A percentile compares a stretch with the other conserved stretches of the same genome.
Evolutionary conservation across 1,140 invertebrate genomes (phyloP).

Genomic region (Zophobas atratus): DNA sequence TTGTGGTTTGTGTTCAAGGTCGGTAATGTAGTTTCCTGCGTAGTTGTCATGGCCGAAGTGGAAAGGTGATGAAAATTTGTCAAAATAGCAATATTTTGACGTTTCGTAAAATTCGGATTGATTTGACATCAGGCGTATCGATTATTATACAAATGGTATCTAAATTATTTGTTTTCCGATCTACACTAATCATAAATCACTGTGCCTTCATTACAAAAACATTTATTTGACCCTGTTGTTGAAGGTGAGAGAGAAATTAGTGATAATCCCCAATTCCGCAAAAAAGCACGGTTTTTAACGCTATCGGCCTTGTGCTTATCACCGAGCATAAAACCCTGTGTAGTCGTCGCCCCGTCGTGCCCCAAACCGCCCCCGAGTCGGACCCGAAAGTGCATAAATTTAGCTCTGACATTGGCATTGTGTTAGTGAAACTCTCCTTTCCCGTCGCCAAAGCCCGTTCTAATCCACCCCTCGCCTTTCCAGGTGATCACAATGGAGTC

Average conservation of each 20-base stretch:
- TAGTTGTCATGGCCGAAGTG: slow-evolving; percentile 42
- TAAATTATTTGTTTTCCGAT: slow-evolving; percentile 65
- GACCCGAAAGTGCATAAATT: slow-evolving; percentile 35
- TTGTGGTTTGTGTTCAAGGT: neutral
- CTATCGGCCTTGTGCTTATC: slow-evolving; percentile 40
- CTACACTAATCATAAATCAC: slow-evolving; percentile 57
- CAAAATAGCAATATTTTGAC: slow-evolving; percentile 59
- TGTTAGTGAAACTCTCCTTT: slow-evolving; percentile 6
- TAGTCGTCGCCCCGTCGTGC: neutral
- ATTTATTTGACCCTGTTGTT: slow-evolving; percentile 62
- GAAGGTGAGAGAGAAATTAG: slow-evolving; percentile 63
- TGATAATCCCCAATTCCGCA: slow-evolving; percentile 22
- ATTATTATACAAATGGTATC: slow-evolving; percentile 64
- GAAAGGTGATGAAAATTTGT: slow-evolving; percentile 51
- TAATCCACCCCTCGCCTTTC: slow-evolving; percentile 5
- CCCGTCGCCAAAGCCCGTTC: neutral
- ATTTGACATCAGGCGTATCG: slow-evolving; percentile 56
- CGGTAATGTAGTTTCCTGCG: slow-evolving; percentile 29
- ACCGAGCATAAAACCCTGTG: neutral
- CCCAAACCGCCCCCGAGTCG: neutral
- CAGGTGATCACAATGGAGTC: slow-evolving; percentile 31
- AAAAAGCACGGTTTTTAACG: slow-evolving; percentile 9
- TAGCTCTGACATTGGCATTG: slow-evolving; percentile 56
- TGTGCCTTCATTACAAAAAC: slow-evolving; percentile 62
- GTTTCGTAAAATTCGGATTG: slow-evolving; percentile 54